These are phyloP conservation scores for Hippolais icterina DNA, from an alignment of 2,113 vertebrate genomes.

Conservation along the genomic window DNA sequence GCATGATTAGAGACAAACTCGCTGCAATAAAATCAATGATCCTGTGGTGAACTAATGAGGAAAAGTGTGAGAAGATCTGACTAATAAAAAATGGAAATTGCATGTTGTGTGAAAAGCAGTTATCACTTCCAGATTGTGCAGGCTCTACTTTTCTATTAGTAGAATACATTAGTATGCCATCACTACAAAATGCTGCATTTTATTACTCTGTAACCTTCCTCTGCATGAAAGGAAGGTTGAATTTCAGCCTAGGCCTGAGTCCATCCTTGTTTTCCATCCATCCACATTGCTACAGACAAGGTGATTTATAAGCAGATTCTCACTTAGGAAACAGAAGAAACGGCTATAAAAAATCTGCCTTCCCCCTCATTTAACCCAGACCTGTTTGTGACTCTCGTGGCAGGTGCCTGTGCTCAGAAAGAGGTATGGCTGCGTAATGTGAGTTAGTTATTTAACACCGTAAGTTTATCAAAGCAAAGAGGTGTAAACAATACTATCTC, in stretches of 20 bases:
- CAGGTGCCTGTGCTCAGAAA: neutral
- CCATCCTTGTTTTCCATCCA: neutral
- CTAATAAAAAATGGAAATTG: neutral
- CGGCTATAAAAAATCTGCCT: neutral
- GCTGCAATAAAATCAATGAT: neutral
- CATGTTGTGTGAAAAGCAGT: neutral
- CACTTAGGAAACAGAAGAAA: neutral
- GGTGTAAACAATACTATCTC: rapidly evolving
- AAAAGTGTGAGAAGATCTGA: neutral
- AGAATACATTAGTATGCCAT: rapidly evolving
- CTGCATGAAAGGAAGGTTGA: neutral
- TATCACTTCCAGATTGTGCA: neutral
- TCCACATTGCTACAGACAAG: neutral
- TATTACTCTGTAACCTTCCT: neutral
- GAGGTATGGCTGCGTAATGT: neutral
- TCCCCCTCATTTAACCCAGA: neutral
- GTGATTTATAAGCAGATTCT: neutral
- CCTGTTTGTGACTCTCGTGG: rapidly evolving
- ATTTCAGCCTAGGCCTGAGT: neutral
- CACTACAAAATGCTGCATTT: neutral
- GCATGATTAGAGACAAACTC: neutral
- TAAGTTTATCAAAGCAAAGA: neutral
- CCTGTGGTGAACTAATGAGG: neutral
- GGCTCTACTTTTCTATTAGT: neutral
- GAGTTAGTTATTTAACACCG: neutral